A percentile compares a stretch with the other conserved stretches of the same genome.
phyloP scores from a whole-genome alignment of 2,888 invertebrate species.

The Blera fallax region DNA sequence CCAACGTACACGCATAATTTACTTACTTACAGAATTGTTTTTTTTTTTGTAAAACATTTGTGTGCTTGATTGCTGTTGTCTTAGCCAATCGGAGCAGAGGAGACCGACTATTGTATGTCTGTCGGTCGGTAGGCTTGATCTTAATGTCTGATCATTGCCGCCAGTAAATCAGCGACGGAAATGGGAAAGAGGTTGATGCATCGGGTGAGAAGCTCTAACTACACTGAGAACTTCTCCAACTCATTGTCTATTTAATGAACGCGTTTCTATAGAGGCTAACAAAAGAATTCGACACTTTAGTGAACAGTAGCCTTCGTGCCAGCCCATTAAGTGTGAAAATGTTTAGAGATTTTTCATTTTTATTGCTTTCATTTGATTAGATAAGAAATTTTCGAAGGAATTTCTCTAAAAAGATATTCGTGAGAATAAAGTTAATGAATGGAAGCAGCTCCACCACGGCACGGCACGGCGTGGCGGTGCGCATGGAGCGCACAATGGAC shows the following conservation, averaged over 20 bases:
- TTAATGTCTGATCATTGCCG: conserved; percentile 6
- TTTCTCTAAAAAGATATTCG: conserved; percentile 16
- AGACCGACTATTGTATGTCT: background rate
- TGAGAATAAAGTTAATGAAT: conserved; percentile 52
- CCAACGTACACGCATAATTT: conserved; percentile 50
- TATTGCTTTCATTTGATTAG: conserved; percentile 52
- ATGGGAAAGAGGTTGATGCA: conserved; percentile 19
- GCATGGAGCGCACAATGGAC: background rate
- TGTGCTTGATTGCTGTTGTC: conserved; percentile 45
- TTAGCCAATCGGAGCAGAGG: conserved; percentile 19
- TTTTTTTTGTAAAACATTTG: conserved; percentile 21
- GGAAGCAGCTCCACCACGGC: conserved; percentile 19
- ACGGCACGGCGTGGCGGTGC: too few relatives aligned
- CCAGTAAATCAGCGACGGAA: conserved; percentile 41
- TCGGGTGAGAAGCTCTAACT: conserved; percentile 19
- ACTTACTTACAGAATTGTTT: background rate
- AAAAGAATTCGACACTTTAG: conserved; percentile 16
- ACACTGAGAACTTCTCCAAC: conserved; percentile 23
- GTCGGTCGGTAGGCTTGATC: background rate
- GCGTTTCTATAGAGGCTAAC: background rate
- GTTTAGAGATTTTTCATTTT: conserved; percentile 37
- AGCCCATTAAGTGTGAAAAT: conserved; percentile 49
- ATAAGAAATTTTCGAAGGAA: conserved; percentile 4
- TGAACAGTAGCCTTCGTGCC: conserved; percentile 24
- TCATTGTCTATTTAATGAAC: background rate